A percentile compares a stretch with the other conserved stretches of the same genome.
phyloP scores from a whole-genome alignment of 2,797 vertebrate genomes.

The Fringilla coelebs region DNA sequence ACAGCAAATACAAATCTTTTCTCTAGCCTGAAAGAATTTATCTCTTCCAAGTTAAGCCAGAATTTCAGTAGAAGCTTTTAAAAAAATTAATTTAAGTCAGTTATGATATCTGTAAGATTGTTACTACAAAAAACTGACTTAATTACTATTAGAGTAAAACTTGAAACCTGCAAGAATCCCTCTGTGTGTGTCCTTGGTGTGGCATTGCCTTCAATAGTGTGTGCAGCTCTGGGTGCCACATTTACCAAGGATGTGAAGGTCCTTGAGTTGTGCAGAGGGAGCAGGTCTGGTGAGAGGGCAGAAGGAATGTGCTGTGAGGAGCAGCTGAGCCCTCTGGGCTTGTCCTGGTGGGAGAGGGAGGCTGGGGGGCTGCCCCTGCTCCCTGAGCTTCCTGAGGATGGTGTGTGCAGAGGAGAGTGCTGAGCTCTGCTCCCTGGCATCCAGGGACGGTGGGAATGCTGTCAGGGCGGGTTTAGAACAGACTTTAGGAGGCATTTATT shows the following conservation, averaged over 20 bases:
- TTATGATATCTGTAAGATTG: not conserved
- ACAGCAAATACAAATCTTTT: slow-evolving; percentile 69
- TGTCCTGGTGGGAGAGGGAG: not conserved
- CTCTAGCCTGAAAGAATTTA: slow-evolving; percentile 77
- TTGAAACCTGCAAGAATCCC: not conserved
- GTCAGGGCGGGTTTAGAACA: not conserved
- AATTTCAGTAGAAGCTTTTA: not conserved
- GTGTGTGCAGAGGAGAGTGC: too few species aligned
- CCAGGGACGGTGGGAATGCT: not conserved
- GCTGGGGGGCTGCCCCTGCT: not conserved
- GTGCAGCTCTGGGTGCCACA: not conserved
- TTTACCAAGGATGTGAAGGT: not conserved
- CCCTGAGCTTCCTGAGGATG: not conserved
- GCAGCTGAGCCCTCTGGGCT: not conserved
- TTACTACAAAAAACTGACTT: not conserved
- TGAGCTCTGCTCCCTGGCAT: not conserved
- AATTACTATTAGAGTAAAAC: not conserved
- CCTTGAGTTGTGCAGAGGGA: not conserved
- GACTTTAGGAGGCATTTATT: not conserved
- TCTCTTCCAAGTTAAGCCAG: slow-evolving; percentile 79
- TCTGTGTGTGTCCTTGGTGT: not conserved
- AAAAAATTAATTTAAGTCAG: not conserved
- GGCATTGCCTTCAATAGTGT: not conserved
- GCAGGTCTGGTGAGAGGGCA: not conserved
- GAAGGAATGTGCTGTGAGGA: not conserved